Percentiles rank a stretch among this genome's conserved stretches.
These are phyloP conservation scores for Marmota monax DNA, from an alignment of 2,113 vertebrate species.

Conservation along the genomic window DNA sequence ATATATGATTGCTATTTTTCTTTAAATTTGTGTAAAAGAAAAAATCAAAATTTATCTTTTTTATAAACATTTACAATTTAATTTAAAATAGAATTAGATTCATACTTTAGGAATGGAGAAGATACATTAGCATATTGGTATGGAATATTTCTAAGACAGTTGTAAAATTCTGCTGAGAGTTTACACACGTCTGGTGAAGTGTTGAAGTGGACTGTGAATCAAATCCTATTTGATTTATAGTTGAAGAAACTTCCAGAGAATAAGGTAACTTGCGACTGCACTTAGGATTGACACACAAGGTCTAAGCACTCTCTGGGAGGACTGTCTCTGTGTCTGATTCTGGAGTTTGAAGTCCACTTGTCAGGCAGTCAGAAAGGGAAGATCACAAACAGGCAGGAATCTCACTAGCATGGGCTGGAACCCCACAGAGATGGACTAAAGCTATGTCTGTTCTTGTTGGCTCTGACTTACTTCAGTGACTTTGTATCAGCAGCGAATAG, in stretches of 20 bases:
- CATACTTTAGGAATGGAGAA: background rate
- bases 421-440: background rate
- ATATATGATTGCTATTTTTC: background rate
- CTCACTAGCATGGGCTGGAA: background rate
- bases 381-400: background rate
- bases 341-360: background rate
- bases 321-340: background rate
- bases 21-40: background rate
- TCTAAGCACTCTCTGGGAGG: background rate
- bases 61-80: background rate
- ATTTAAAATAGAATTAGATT: constrained; percentile 12
- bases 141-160: background rate
- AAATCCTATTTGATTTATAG: background rate
- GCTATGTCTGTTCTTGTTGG: background rate
- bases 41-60: constrained; percentile 8
- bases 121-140: background rate
- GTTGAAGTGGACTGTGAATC: background rate
- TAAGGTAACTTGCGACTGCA: background rate
- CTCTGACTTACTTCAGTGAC: background rate
- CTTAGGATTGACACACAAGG: background rate
- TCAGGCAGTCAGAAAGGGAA: background rate
- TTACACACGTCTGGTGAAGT: background rate
- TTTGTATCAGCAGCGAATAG: background rate
- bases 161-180: background rate
- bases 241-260: constrained; percentile 20